Base-by-base conservation (phyloP, 2,113 vertebrate species). In the Lucifuga dentata region DNA sequence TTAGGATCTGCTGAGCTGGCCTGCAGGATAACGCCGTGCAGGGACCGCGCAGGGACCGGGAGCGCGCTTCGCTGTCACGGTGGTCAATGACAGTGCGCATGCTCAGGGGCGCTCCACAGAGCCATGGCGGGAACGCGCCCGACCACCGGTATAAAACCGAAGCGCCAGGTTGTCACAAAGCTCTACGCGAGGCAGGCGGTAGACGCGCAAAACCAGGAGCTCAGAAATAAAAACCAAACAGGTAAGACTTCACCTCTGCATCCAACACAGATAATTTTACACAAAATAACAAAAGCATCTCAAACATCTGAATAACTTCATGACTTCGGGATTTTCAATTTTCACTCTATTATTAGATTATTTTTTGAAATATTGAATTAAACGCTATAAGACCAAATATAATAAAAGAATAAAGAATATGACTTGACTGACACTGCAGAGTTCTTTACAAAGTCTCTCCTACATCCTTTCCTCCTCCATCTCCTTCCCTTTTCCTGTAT, bases 1-100 rank as follows among this genome's bases (percentile, higher is more conserved):
- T 81, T 90, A 69, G 70, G 88, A 91, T 91, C 17, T 93, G 93
- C 93, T 94, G 93, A 94, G 82, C 88, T 91, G 68, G 88, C 36
- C 67, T 11, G 76, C 55, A 20, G 76, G 63, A 69, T 65, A 86
- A 83, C 78, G 58, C 63, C 32, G 1, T 12, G 35, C 33, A 60
- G 48, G 29, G 61, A 66, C 50, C 43, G 11, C 52, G 52, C 26
- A 26, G 52, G n/a, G 15, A 12, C n/a, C 40, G 41, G 46, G 81
- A n/a, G 65, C 75, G 79, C 80, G 78, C 79, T 40, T 45, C 39
- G 20, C 41, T 2, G 36, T 8, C 12, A 20, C 60, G 23, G 63
- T 29, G 46, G 20, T 23, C 2, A 33, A 26, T 5, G 50, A 67
- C 45, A 15, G 12, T 8, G 13, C 0, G 19, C 52, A 8, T 0